phyloP scores from a whole-genome alignment of 1,140 invertebrate species.

The Caerostris extrusa region DNA sequence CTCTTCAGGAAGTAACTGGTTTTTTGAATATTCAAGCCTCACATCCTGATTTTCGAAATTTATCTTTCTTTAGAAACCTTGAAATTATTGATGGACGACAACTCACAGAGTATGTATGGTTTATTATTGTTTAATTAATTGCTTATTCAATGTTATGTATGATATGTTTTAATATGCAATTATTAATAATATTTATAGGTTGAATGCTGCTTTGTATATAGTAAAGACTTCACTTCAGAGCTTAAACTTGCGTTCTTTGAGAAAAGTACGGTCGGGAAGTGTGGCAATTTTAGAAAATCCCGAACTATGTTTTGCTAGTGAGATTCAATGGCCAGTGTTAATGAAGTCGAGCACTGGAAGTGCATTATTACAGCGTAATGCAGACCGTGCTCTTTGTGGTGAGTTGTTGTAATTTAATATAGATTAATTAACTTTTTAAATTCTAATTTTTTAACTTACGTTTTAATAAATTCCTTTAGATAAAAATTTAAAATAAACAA shows the following conservation, averaged over 20 bases:
- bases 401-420: conserved; percentile 82
- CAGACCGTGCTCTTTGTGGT: conserved; percentile 88
- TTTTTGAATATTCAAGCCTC: conserved; percentile 94
- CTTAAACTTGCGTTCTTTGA: conserved; percentile 91
- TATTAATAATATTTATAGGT: conserved; percentile 32
- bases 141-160: not conserved
- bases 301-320: conserved; percentile 93
- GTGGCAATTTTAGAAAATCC: conserved; percentile 94
- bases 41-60: conserved; percentile 91
- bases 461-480: too few relatives aligned
- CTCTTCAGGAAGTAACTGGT: conserved; percentile 95
- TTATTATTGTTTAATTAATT: not conserved
- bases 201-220: conserved; percentile 92
- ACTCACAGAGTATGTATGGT: conserved; percentile 87
- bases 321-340: conserved; percentile 92
- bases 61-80: conserved; percentile 96
- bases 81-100: conserved; percentile 95
- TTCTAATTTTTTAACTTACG: too few relatives aligned
- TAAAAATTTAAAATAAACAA: too few relatives aligned
- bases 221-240: conserved; percentile 93
- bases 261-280: conserved; percentile 92
- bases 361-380: conserved; percentile 89
- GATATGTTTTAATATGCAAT: not conserved
- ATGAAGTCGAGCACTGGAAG: conserved; percentile 87
- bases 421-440: too few relatives aligned